phyloP scores from a whole-genome alignment of 2,888 invertebrate species.

The Brachyptera risi region DNA sequence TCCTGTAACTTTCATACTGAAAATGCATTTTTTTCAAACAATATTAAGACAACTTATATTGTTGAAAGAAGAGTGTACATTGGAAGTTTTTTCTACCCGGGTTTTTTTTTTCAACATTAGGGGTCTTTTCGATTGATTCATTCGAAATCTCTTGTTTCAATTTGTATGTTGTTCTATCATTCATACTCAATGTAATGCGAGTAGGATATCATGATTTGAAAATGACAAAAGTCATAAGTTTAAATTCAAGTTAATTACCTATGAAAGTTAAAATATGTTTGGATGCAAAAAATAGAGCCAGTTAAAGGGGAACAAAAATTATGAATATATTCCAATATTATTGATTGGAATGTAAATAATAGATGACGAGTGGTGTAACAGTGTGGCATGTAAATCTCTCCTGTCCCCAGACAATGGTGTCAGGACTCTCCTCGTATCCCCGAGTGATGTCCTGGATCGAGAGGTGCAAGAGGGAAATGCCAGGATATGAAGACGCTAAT shows the following conservation, averaged over 20 bases:
- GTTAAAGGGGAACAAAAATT: not conserved
- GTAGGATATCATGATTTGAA: no score
- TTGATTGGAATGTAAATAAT: no score
- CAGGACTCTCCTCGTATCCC: not conserved
- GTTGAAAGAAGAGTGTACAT: not conserved
- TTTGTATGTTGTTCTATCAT: no score
- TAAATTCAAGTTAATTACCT: no score
- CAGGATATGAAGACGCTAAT: conserved; percentile 44
- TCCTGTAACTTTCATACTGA: not conserved
- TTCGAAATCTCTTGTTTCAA: not conserved
- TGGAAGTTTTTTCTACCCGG: not conserved
- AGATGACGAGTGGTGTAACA: not conserved
- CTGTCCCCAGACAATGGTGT: not conserved
- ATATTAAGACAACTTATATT: not conserved
- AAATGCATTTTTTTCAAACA: not conserved
- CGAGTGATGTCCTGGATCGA: conserved; percentile 58
- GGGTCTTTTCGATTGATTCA: not conserved
- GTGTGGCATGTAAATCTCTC: not conserved
- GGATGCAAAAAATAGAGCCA: no score
- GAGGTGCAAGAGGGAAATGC: conserved; percentile 52
- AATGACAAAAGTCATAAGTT: no score
- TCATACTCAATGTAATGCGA: no score
- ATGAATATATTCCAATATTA: not conserved
- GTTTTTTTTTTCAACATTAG: not conserved
- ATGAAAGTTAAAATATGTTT: no score